These are phyloP conservation scores for Clarias laeviceps DNA, from an alignment of 2,797 vertebrate genomes.

Conservation along the genomic window DNA sequence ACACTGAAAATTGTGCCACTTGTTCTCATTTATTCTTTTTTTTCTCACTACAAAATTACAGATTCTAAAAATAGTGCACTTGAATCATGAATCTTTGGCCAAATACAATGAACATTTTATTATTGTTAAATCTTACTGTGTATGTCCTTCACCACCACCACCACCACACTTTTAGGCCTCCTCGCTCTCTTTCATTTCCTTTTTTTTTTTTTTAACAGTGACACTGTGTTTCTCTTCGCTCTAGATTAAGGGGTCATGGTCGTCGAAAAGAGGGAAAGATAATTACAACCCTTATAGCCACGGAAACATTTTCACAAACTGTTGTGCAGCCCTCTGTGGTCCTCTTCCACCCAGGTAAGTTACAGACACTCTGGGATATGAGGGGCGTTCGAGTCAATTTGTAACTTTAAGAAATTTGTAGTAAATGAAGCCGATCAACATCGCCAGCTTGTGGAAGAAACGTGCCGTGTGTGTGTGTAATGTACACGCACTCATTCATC, in stretches of 20 bases:
- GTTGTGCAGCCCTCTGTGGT: conserved; percentile 93
- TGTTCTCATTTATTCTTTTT: too few relatives aligned
- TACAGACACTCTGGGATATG: neutral
- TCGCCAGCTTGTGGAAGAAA: too few relatives aligned
- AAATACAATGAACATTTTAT: neutral
- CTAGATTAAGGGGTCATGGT: conserved; percentile 99
- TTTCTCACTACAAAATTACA: neutral
- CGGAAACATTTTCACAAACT: conserved; percentile 94
- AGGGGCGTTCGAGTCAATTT: too few relatives aligned
- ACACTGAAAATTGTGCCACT: too few relatives aligned
- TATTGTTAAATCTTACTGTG: neutral
- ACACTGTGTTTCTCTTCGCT: conserved; percentile 57
- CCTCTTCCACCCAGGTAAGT: conserved; percentile 92
- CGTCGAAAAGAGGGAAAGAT: conserved; percentile 96
- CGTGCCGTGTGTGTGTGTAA: too few relatives aligned
- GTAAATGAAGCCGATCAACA: too few relatives aligned
- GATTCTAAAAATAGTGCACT: too few relatives aligned
- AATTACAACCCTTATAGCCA: conserved; percentile 98
- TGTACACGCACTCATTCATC: too few relatives aligned
- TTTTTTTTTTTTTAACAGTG: neutral
- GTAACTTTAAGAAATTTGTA: too few relatives aligned
- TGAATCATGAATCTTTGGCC: neutral
- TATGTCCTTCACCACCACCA: neutral
- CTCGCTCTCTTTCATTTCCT: neutral
- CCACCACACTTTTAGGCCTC: neutral